Base-by-base conservation (phyloP, 2,797 vertebrate genomes). In the Phrynocephalus guinanensis region DNA sequence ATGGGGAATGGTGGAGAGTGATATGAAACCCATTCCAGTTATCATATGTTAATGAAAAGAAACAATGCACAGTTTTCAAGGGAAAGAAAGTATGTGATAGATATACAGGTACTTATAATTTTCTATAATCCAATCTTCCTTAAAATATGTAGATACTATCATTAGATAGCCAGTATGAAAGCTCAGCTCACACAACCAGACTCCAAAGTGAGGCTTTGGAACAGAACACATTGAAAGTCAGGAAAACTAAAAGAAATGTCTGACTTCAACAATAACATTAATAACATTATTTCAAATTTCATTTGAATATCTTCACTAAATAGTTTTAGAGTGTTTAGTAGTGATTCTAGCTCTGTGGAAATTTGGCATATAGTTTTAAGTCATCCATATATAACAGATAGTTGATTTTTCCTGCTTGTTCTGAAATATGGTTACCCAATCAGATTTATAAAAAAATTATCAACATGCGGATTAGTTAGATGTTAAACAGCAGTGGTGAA, bases 21-120 rank as follows among this genome's bases (percentile, higher is more conserved):
- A 89, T 92, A 93, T 7, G 81, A 95, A 96, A 91, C 91, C 87
- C 92, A 92, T 83, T 94, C 87, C 89, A 90, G 92, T 93, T 95
- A 93, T 92, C 87, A 82, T 88, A 93, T 84, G 90, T 85, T 96
- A 96, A 96, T 91, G 93, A 96, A 92, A 88, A 93, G 82, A 94
- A 95, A 93, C 89, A 94, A 88, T n/a, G 89, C 70, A 60, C 66
- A 66, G 15, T 88, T 91, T 94, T 89, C 60, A 87, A 90, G 86
- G 84, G 83, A 85, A 80, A 60, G 44, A 93, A 93, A 85, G 86
- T 89, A 88, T 0, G 20, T 92, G 87, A 81, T 85, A 70, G 16
- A 81, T 91, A 90, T 91, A 86, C 78, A 84, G 50, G 30, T 90
- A 85, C 50, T 81, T 28, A 28, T 60, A 38, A 15, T 75, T 93